phyloP scores from a whole-genome alignment of 2,113 vertebrate species.

The Anser brachyrhynchus region DNA sequence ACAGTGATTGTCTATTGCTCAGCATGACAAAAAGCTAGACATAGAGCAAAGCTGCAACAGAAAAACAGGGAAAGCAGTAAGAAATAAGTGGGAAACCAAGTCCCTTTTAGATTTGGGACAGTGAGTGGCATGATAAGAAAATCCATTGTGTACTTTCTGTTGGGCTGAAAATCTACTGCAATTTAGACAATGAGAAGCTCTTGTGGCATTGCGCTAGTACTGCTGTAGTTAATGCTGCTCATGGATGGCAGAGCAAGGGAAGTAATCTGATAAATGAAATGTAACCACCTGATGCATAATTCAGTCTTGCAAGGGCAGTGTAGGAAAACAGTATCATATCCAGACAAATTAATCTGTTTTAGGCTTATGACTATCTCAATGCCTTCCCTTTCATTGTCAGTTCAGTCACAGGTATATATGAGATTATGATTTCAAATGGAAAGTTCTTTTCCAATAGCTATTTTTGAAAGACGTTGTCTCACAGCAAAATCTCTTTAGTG shows the following conservation, averaged over 20 bases:
- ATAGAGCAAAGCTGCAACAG: constrained; percentile 8
- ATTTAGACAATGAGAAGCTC: constrained; percentile 18
- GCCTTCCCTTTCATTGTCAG: background rate
- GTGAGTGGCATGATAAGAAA: constrained; percentile 43
- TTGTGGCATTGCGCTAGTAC: background rate
- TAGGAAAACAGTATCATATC: background rate
- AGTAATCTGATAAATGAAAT: constrained; percentile 50
- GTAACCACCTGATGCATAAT: constrained; percentile 36
- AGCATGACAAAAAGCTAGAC: constrained; percentile 26
- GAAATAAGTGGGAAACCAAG: constrained; percentile 45
- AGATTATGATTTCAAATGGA: constrained; percentile 60
- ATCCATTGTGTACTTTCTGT: constrained; percentile 48
- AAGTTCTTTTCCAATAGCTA: constrained; percentile 14
- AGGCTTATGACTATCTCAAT: constrained; percentile 13
- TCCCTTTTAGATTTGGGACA: constrained; percentile 40
- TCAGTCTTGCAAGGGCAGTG: constrained; percentile 55
- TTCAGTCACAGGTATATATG: constrained; percentile 11
- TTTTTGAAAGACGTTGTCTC: constrained; percentile 24
- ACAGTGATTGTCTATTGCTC: constrained; percentile 24
- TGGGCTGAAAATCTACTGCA: constrained; percentile 29
- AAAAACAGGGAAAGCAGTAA: background rate
- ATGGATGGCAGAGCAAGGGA: background rate
- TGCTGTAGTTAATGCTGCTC: background rate
- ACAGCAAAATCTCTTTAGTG: constrained; percentile 36
- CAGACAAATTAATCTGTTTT: constrained; percentile 42